Base-by-base conservation (phyloP, 2,888 invertebrate genomes). In the Cabera pusaria region DNA sequence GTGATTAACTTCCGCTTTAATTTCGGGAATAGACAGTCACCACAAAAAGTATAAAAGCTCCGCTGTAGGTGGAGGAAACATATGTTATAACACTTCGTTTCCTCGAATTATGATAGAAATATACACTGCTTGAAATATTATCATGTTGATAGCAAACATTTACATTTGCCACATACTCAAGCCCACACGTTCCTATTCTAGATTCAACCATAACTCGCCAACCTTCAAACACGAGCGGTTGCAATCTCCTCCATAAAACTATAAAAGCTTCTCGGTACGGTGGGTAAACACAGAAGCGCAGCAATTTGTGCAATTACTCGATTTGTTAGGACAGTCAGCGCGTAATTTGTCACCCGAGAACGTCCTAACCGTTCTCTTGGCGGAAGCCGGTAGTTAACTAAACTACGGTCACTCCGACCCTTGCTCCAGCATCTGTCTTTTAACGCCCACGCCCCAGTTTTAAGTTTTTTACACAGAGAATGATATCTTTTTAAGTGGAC, bases 381-480 rank as follows among this genome's bases (percentile, higher is more conserved):
- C 86, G 86, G 86, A 87, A 85, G 84, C 78, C 56, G 62, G 67
- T 74, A 83, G 85, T 87, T 87, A 83, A 79, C 72, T 72, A 72
- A 80, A 78, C 74, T 72, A 71, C 79, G 81, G 84, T 83, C 82
- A 85, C 70, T 66, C 66, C 72, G 77, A 69, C 75, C 79, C 72
- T 70, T 64, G 59, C 56, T 36, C 52, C 46, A 59, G 58, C 76
- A 75, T 72, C 72, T 75, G 74, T 74, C 72, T 64, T 54, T 61
- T 66, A 52, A 70, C 78, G 73, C 84, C 81, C 60, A 85, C 85
- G 70, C 72, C 56, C 61, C 55, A 60, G 58, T 68, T 75, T 80
- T 62, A 72, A 68, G 59, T 69, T 74, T 79, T 80, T 72, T 71
- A 64, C 59, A 48, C 48, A 39, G 44, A 47, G 52, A 49, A 61